Evolutionary conservation across 2,888 invertebrate genomes (phyloP).

Genomic region (Plusia festucae): DNA sequence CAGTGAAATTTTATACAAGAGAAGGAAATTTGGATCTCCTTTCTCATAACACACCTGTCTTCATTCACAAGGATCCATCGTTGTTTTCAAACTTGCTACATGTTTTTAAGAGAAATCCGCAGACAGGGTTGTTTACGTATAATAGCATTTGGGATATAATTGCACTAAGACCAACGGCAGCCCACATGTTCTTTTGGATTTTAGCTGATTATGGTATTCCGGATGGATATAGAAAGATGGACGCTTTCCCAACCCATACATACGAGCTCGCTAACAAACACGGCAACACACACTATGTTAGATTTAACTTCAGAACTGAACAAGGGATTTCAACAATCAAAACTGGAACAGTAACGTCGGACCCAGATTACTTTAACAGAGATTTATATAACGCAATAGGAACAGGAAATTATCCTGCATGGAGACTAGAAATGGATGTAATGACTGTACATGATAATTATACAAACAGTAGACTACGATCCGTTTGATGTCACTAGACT

Average conservation of each 20-base stretch:
- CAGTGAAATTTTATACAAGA: conserved; percentile 70
- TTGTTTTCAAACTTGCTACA: conserved; percentile 87
- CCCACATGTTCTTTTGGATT: conserved; percentile 93
- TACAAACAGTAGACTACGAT: conserved; percentile 75
- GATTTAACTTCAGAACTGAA: conserved; percentile 96
- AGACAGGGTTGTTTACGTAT: conserved; percentile 75
- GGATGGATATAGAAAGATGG: conserved; percentile 96
- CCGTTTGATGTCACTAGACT: conserved; percentile 83
- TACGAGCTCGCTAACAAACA: conserved; percentile 94
- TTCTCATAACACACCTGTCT: conserved; percentile 89
- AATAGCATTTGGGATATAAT: conserved; percentile 87
- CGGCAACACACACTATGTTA: conserved; percentile 92
- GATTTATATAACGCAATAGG: conserved; percentile 96
- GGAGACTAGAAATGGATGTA: conserved; percentile 81
- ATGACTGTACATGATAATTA: conserved; percentile 77
- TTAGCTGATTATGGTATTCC: conserved; percentile 96
- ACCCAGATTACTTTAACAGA: conserved; percentile 94
- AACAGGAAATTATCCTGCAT: conserved; percentile 87
- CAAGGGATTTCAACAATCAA: conserved; percentile 94
- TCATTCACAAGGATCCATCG: conserved; percentile 86
- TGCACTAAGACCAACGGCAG: conserved; percentile 89
- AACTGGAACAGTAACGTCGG: conserved; percentile 91
- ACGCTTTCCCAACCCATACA: conserved; percentile 96
- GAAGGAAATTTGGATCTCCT: conserved; percentile 68
- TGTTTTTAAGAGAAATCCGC: conserved; percentile 88